Evolutionary conservation across 2,113 vertebrate genomes (phyloP).

Genomic region (Laterallus jamaicensis): DNA sequence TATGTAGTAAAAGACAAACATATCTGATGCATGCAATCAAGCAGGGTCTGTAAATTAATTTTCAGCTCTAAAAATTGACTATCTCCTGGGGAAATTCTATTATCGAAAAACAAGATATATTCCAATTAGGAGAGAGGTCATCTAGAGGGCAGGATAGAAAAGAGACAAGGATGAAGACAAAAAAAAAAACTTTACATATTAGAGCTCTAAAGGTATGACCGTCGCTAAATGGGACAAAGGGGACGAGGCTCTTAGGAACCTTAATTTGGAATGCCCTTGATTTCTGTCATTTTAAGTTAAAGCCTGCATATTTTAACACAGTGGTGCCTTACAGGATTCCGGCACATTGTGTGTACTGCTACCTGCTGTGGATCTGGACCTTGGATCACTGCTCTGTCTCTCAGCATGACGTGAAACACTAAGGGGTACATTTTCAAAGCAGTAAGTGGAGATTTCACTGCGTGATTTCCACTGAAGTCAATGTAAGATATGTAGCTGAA

Average conservation of each 20-base stretch:
- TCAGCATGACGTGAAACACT: conserved; percentile 40
- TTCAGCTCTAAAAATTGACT: conserved; percentile 65
- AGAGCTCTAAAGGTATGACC: neutral
- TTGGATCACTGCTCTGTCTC: conserved; percentile 49
- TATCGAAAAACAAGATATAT: conserved; percentile 71
- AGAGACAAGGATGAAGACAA: neutral
- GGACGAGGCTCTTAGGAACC: neutral
- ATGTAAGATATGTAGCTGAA: conserved; percentile 1
- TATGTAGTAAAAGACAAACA: conserved; percentile 60
- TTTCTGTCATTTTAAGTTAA: conserved; percentile 57
- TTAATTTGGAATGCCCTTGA: conserved; percentile 59
- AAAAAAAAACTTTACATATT: neutral
- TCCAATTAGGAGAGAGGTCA: conserved; percentile 62
- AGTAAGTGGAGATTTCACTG: neutral
- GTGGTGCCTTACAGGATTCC: conserved; percentile 30
- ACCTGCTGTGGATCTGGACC: conserved; percentile 48
- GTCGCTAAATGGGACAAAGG: conserved; percentile 8
- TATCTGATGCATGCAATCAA: conserved; percentile 60
- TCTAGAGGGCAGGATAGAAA: conserved; percentile 42
- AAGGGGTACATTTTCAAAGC: conserved; percentile 56
- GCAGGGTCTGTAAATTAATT: conserved; percentile 55
- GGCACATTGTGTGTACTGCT: conserved; percentile 7
- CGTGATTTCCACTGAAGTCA: neutral
- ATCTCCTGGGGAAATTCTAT: conserved; percentile 68
- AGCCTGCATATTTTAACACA: conserved; percentile 47